Conservation (phyloP, 2,113 vertebrate genomes). For the Piaya cayana region DNA sequence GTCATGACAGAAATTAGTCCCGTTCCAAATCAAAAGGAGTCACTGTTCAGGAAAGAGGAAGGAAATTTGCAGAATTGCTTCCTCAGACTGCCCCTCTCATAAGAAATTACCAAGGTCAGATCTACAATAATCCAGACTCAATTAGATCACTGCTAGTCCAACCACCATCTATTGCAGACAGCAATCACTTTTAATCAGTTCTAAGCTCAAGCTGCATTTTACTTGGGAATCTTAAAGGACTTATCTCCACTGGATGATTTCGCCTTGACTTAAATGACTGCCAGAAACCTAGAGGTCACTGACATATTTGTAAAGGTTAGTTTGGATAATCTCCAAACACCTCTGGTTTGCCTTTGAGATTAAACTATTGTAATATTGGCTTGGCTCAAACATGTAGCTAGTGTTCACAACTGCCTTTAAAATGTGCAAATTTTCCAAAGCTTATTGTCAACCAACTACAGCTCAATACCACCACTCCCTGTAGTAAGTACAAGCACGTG, state of each 20-base stretch:
- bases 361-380: neutral
- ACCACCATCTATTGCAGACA: neutral
- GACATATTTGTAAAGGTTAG: neutral
- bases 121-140: neutral
- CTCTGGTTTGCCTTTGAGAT: neutral
- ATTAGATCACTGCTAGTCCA: neutral
- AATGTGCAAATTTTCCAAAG: neutral
- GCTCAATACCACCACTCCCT: neutral
- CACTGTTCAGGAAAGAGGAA: neutral
- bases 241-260: neutral
- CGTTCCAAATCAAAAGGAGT: neutral
- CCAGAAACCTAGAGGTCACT: neutral
- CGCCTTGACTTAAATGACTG: neutral
- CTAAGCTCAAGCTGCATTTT: neutral
- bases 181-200: neutral
- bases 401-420: neutral
- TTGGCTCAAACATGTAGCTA: neutral
- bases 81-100: neutral
- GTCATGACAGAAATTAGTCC: neutral
- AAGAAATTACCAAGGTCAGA: neutral
- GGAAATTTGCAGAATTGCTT: neutral
- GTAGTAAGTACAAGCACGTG: rapidly evolving
- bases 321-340: neutral
- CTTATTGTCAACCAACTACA: neutral
- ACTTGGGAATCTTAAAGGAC: neutral